Base-by-base conservation (phyloP, 2,888 invertebrate genomes). In the Pachycephus smyrnensis region DNA sequence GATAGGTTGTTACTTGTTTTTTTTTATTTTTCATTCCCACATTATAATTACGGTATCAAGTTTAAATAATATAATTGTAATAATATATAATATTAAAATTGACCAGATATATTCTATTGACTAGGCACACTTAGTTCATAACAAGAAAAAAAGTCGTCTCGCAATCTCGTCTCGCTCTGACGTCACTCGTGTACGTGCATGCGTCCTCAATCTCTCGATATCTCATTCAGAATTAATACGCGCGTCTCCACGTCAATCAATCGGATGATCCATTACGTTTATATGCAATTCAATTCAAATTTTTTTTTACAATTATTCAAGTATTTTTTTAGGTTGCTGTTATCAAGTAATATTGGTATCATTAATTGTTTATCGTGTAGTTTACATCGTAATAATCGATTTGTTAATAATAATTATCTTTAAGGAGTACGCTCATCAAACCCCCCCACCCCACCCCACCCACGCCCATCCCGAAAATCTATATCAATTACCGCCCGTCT, bases 61-160 rank as follows among this genome's bases (percentile, higher is more conserved):
- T 88, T 87, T 87, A 89, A 89, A 86, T 89, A 88, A 89, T 88
- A 88, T 86, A 88, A 87, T 89, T 86, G 86, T 88, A 88, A 89
- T 90, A 88, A 88, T 89, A 88, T 89, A 86, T 89, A 89, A 90
- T 89, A 90, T 90, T 93, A 93, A 93, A 93, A 93, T 93, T 94
- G 93, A 93, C 93, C 92, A 93, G 93, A 93, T 91, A 90, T 90
- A 93, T 92, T 93, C 93, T 93, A 93, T 93, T 93, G 93, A 94
- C 94, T 94, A 94, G 94, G 94, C 94, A 94, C 94, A 94, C 93
- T 93, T 94, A 93, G 92, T 93, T 93, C 92, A 91, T 93, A 92
- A 93, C 93, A 93, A 93, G 93, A 93, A 93, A 93, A 93, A 93
- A 93, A 87, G 23, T 86, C 85, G 82, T 89, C 83, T 87, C 86